Conservation (phyloP, 2,888 invertebrate genomes). For the Hoplodrina blanda region DNA sequence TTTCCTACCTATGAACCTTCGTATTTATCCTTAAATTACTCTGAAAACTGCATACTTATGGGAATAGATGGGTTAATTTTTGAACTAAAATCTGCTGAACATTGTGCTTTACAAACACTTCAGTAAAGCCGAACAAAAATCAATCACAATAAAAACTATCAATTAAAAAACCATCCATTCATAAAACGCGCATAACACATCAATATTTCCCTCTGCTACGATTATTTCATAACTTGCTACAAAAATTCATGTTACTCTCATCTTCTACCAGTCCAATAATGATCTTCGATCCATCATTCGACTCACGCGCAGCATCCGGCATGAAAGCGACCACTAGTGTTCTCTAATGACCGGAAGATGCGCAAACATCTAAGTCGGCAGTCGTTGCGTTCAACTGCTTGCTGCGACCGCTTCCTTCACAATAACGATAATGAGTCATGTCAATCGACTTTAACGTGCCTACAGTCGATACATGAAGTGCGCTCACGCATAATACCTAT, state of each 20-base stretch:
- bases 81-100: too few species aligned
- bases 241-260: conserved; percentile 27
- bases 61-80: too few species aligned
- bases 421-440: conserved; percentile 60
- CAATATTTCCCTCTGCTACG: neutral
- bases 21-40: too few species aligned
- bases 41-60: too few species aligned
- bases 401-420: conserved; percentile 58
- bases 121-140: too few species aligned
- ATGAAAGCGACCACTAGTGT: conserved; percentile 44
- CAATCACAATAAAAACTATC: too few species aligned
- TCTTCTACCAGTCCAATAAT: conserved; percentile 42
- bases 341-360: conserved; percentile 66
- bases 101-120: too few species aligned
- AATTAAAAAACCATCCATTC: neutral
- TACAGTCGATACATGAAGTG: conserved; percentile 4
- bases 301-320: conserved; percentile 54
- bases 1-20: too few species aligned
- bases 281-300: conserved; percentile 52
- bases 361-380: conserved; percentile 53
- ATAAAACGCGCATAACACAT: neutral
- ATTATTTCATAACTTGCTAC: conserved; percentile 16
- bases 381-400: conserved; percentile 50
- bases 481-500: neutral
- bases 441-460: conserved; percentile 46